Conservation (phyloP, 2,113 vertebrate genomes). For the Engystomops pustulosus region DNA sequence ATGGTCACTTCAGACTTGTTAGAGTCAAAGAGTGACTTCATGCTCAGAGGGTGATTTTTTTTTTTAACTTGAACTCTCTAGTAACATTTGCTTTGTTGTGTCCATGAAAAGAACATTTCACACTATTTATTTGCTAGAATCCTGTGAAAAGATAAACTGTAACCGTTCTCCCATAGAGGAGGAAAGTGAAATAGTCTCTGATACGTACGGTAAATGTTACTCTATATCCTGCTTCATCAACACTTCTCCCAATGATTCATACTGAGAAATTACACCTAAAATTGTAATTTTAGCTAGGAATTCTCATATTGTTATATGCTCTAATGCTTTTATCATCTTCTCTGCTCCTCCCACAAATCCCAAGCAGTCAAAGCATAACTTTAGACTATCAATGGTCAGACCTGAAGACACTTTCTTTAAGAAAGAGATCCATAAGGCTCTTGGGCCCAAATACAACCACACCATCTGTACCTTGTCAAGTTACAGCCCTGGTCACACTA, state of each 20-base stretch:
- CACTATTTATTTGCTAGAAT: constrained; percentile 12
- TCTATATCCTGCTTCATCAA: neutral
- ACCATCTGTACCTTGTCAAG: too few species aligned
- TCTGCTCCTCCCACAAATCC: too few species aligned
- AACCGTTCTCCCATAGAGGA: neutral
- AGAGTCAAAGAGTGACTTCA: constrained; percentile 30
- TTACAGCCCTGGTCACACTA: too few species aligned
- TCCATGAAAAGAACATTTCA: constrained; percentile 22
- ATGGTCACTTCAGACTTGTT: constrained; percentile 38
- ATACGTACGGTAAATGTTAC: neutral
- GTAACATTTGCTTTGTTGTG: constrained; percentile 22
- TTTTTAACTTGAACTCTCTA: neutral
- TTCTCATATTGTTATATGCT: too few species aligned
- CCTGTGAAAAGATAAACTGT: constrained; percentile 9
- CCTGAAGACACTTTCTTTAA: too few species aligned
- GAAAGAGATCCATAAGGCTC: too few species aligned
- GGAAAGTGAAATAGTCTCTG: neutral
- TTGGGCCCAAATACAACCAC: too few species aligned
- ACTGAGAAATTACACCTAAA: neutral
- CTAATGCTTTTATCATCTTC: too few species aligned
- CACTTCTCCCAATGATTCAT: neutral
- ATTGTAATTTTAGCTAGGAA: neutral
- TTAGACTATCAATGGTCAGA: too few species aligned
- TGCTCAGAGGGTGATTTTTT: neutral
- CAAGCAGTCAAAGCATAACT: too few species aligned